Evolutionary conservation across 2,888 invertebrate species (phyloP), one percentile per base, ranked within the genome.

Genomic region (Liposcelis brunnea): DNA sequence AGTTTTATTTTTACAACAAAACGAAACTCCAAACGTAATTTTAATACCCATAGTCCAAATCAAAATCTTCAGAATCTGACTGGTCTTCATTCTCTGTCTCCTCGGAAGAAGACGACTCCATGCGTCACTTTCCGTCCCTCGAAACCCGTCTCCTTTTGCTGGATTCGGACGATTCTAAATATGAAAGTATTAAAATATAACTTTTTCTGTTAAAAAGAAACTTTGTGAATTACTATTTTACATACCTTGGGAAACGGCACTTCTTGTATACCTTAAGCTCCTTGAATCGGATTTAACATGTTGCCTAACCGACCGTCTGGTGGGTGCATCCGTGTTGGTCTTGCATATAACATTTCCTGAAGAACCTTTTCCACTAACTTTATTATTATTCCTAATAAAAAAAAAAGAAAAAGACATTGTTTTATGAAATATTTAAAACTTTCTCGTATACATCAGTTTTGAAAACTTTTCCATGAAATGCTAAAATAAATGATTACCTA

Each of bases 71-170:
- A 8, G 26, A 26, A 26, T 26, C 26, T 26, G 26, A 26, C 26
- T 26, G 26, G 35, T 35, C 35, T 19, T 14, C 15, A 21, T 40
- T 6, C 16, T 21, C 16, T 12, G 19, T 40, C 16, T 40, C 40
- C 18, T 40, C 40, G 12, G 40, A 40, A 12, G 40, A 40, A n/a
- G 40, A 40, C 50, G 46, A 44, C 43, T 40, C 63, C 59, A 62
- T 61, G 63, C 71, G 75, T 79, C 79, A 80, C 78, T 79, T 79
- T 69, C 73, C 76, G 67, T 78, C 77, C 62, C 77, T 75, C 51
- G 77, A 77, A 54, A 70, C 68, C 59, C 79, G 74, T 60, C 78
- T 70, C 57, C 78, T 68, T 54, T 72, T 68, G 50, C 44, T 52
- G 57, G 60, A 51, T 62, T 63, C 47, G 58, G 19, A 14, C 15